These are phyloP conservation scores for Pica pica DNA, from an alignment of 2,113 vertebrate genomes.

Conservation along the genomic window DNA sequence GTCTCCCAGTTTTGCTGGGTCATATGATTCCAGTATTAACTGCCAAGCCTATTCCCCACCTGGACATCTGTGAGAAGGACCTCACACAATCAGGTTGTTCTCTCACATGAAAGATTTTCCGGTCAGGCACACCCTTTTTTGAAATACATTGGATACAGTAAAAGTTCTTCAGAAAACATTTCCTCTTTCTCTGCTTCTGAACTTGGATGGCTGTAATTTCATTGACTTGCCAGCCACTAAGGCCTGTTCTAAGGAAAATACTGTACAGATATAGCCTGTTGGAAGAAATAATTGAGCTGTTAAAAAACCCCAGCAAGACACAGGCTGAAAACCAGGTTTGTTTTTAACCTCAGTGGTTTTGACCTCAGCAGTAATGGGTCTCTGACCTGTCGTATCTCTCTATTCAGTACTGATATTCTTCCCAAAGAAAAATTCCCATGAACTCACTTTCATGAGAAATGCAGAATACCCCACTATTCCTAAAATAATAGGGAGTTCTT, in stretches of 20 bases:
- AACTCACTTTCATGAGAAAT: background rate
- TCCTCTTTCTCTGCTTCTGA: background rate
- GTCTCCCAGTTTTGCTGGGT: background rate
- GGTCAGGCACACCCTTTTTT: background rate
- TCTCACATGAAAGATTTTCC: background rate
- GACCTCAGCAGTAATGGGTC: background rate
- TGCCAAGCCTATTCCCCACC: slow-evolving; percentile 17
- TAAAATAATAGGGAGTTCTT: background rate
- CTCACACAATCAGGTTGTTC: slow-evolving; percentile 16
- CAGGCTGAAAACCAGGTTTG: background rate
- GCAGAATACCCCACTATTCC: background rate
- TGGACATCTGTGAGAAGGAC: slow-evolving; percentile 16
- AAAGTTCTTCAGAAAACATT: background rate
- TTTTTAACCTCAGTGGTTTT: background rate
- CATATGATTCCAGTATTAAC: background rate
- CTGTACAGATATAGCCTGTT: background rate
- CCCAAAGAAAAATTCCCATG: background rate
- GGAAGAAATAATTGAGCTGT: background rate
- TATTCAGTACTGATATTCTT: background rate
- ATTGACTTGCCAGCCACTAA: background rate
- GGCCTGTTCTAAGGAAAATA: background rate
- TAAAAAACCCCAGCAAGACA: background rate
- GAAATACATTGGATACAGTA: background rate
- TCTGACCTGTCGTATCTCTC: background rate
- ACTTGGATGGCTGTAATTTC: background rate